Percentiles rank a stretch among this genome's conserved stretches.
These are phyloP conservation scores for Troides oblongomaculatus DNA, from an alignment of 2,888 invertebrate species.

Conservation along the genomic window DNA sequence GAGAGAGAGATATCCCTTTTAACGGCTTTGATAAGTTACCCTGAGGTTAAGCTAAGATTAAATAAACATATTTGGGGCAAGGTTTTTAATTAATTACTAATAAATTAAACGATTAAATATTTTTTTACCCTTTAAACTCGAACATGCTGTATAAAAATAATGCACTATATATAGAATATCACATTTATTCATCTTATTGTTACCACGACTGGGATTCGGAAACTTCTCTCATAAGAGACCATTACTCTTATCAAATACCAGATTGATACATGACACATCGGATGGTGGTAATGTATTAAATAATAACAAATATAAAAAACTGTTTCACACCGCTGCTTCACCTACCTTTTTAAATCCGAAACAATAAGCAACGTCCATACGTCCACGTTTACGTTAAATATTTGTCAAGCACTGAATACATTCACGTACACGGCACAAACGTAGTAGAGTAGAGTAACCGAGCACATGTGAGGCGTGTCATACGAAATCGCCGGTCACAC, in stretches of 20 bases:
- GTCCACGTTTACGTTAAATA: slow-evolving; percentile 47
- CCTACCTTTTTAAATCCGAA: slow-evolving; percentile 19
- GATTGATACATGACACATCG: too few species aligned
- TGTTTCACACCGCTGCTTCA: background rate
- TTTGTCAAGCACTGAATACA: slow-evolving; percentile 63
- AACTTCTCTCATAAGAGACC: too few species aligned
- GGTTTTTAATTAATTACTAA: too few species aligned
- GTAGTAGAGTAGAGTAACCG: slow-evolving; percentile 58
- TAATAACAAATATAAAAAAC: background rate
- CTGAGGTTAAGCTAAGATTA: background rate
- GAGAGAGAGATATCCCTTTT: background rate
- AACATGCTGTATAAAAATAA: too few species aligned
- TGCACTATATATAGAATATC: too few species aligned
- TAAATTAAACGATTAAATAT: too few species aligned
- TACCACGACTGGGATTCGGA: too few species aligned
- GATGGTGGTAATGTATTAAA: background rate
- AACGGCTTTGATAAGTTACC: background rate
- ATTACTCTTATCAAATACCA: too few species aligned
- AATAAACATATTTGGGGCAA: background rate
- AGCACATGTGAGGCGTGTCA: slow-evolving; percentile 66
- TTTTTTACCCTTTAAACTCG: too few species aligned
- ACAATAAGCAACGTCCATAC: slow-evolving; percentile 41
- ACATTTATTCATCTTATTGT: too few species aligned
- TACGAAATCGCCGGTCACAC: slow-evolving; percentile 39
- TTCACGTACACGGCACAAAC: slow-evolving; percentile 64